Base-by-base conservation (phyloP, 2,888 invertebrate species). In the Heteropelma amictum region DNA sequence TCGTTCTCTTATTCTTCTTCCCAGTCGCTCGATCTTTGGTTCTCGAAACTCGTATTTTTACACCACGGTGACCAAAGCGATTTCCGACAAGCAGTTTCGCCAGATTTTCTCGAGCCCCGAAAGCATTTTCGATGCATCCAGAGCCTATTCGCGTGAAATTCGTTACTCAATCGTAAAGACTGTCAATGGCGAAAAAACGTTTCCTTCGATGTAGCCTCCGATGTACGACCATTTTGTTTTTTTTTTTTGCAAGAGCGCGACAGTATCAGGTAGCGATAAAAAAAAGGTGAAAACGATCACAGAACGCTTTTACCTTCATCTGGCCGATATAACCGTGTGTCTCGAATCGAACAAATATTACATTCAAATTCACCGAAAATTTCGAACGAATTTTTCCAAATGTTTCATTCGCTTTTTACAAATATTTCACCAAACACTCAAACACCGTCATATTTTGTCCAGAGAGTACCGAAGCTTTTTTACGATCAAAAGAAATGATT, bases 1-100 rank as follows among this genome's bases (percentile, higher is more conserved):
- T 23, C 69, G 70, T 65, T 61, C 45, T 45, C 73, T 67, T 61
- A 49, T 74, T 79, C 72, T 51, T 72, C 74, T 38, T 54, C 69
- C 51, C 51, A 63, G 51, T 10, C 60, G 40, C 65, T 17, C 26
- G 45, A 58, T 56, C 51, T 58, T 61, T 67, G 56, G 56, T 42
- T 56, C 49, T 38, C 47, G 42, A 30, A 7, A 30, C 14, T 49
- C n/a, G 17, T 17, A 47, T 47, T 33, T n/a, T n/a, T n/a, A 8
- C 7, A 35, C 26, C 26, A 10, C 19, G 45, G 47, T 38, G 14
- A 12, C 14, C 58, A 54, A 42, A 30, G 33, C 12, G n/a, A 17
- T n/a, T n/a, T n/a, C 68, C 42, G 60, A 63, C 42, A 19, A 40
- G 40, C 26, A 23, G 56, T 40, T 26, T 70, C 17, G 14, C 26